A percentile compares a stretch with the other conserved stretches of the same genome.
These are phyloP conservation scores for Anthoscopus minutus DNA, from an alignment of 2,113 vertebrate species.

Conservation along the genomic window DNA sequence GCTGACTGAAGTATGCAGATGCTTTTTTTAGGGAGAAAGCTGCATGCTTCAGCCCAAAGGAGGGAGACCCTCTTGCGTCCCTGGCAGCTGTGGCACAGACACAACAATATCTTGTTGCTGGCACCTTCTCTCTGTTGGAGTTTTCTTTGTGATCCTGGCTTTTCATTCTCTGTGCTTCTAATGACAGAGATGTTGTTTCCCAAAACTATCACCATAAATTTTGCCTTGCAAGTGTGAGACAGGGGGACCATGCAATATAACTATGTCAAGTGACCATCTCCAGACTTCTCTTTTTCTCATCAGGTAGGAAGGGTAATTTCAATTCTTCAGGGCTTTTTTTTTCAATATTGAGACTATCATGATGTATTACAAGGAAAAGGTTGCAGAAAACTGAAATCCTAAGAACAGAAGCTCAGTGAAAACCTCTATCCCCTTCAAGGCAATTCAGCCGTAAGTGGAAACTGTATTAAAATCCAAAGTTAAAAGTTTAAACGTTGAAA, in stretches of 20 bases:
- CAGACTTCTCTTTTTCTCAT: not conserved
- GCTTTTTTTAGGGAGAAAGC: not conserved
- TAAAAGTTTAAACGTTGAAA: not conserved
- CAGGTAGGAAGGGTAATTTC: not conserved
- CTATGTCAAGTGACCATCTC: accelerated
- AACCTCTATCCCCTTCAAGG: not conserved
- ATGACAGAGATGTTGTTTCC: not conserved
- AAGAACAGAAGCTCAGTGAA: not conserved
- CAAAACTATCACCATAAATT: not conserved
- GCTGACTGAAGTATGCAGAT: not conserved
- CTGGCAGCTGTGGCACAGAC: not conserved
- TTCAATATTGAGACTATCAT: not conserved
- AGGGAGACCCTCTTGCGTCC: not conserved
- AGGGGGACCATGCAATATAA: not conserved
- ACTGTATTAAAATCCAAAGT: not conserved
- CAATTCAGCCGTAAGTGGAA: not conserved
- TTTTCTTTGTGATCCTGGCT: not conserved
- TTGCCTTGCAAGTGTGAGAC: not conserved
- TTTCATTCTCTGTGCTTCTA: not conserved
- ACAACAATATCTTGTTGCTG: not conserved
- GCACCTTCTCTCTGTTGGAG: not conserved
- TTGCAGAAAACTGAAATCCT: not conserved
- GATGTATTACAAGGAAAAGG: not conserved
- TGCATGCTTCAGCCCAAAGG: not conserved
- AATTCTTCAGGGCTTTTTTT: not conserved